These are phyloP conservation scores for Drosophila chauvacae DNA, from an alignment of 1,140 invertebrate species.

Conservation along the genomic window DNA sequence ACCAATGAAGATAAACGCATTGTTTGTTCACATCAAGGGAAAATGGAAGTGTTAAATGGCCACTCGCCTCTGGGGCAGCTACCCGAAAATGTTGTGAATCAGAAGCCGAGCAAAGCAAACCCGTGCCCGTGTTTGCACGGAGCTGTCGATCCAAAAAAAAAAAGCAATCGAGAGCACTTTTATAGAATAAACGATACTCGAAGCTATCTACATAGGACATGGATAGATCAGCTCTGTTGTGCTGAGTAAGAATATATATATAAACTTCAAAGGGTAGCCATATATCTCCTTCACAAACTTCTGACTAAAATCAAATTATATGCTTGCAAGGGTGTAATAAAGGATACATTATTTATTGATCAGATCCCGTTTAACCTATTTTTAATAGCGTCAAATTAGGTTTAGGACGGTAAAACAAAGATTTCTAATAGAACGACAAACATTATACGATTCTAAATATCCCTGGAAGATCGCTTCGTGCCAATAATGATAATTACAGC, in stretches of 20 bases:
- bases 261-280: no score
- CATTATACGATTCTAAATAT: not conserved
- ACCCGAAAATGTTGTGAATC: slow-evolving; percentile 26
- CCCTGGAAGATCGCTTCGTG: no score
- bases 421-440: no score
- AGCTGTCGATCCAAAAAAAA: not conserved
- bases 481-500: slow-evolving; percentile 62
- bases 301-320: no score
- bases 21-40: slow-evolving; percentile 44
- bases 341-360: no score
- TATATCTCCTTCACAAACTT: no score
- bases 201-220: not conserved
- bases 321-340: no score
- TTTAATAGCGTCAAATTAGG: no score
- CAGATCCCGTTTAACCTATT: no score
- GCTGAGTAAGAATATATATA: not conserved
- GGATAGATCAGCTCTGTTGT: not conserved
- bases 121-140: not conserved
- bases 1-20: slow-evolving; percentile 20
- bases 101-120: slow-evolving; percentile 21
- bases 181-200: no score
- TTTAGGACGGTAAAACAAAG: no score
- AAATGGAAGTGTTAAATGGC: slow-evolving; percentile 50
- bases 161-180: not conserved
- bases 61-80: slow-evolving; percentile 25